A percentile compares a stretch with the other conserved stretches of the same genome.
Evolutionary conservation across 1,140 invertebrate species (phyloP).

Genomic region (Chrysopa pallens): DNA sequence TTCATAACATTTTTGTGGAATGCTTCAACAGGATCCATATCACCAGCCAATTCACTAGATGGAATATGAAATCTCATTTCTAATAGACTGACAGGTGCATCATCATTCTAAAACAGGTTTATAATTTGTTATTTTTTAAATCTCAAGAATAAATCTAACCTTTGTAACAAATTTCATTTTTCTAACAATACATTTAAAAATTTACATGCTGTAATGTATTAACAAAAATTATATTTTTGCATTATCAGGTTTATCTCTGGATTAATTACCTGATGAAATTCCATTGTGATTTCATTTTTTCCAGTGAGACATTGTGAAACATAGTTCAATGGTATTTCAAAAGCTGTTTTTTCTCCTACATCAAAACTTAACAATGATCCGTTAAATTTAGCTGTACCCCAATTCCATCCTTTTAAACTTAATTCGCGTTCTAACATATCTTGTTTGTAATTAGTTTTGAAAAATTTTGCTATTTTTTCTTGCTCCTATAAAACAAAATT

Average conservation of each 20-base stretch:
- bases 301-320: slow-evolving; percentile 93
- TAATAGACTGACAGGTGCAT: slow-evolving; percentile 88
- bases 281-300: slow-evolving; percentile 97
- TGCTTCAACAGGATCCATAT: slow-evolving; percentile 80
- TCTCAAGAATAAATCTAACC: slow-evolving; percentile 4
- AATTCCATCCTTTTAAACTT: slow-evolving; percentile 97
- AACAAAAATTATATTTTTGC: not conserved
- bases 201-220: not conserved
- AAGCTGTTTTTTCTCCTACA: slow-evolving; percentile 72
- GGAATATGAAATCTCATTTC: slow-evolving; percentile 98
- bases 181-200: not conserved
- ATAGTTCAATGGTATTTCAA: slow-evolving; percentile 92
- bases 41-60: slow-evolving; percentile 59
- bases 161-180: not conserved
- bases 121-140: not conserved
- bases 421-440: slow-evolving; percentile 82
- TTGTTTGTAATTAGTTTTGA: slow-evolving; percentile 65
- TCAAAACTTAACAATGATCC: slow-evolving; percentile 87
- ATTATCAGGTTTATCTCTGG: not conserved
- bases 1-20: slow-evolving; percentile 93
- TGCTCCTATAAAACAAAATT: slow-evolving; percentile 33
- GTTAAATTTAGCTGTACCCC: slow-evolving; percentile 89
- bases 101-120: slow-evolving; percentile 62
- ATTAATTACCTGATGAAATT: slow-evolving; percentile 75
- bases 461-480: slow-evolving; percentile 73